Percentiles rank a stretch among this genome's conserved stretches.
Conservation (phyloP, 2,797 vertebrate genomes). For the Aldrovandia affinis region DNA sequence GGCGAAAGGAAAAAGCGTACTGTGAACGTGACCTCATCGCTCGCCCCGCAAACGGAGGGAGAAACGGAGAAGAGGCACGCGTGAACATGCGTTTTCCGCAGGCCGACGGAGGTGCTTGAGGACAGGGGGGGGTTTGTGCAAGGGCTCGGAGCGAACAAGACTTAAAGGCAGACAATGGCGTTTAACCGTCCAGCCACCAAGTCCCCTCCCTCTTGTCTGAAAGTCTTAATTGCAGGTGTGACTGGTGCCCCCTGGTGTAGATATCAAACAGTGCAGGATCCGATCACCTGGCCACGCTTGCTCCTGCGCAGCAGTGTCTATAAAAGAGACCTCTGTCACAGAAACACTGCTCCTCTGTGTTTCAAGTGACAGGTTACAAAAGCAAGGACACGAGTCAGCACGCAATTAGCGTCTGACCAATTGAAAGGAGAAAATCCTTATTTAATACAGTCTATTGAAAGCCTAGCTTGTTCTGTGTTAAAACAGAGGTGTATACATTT, state of each 20-base stretch:
- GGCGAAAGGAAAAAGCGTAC: background rate
- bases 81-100: background rate
- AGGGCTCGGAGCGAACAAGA: conserved; percentile 56
- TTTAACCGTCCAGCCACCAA: conserved; percentile 53
- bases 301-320: conserved; percentile 48
- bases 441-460: background rate
- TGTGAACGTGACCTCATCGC: background rate
- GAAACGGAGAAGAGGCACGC: background rate
- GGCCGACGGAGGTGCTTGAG: background rate
- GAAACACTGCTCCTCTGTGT: conserved; percentile 53
- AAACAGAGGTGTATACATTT: background rate
- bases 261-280: conserved; percentile 37
- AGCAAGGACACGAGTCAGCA: background rate
- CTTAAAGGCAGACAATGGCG: conserved; percentile 64
- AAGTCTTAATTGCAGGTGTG: conserved; percentile 46
- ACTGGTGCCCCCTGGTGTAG: conserved; percentile 65
- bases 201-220: background rate
- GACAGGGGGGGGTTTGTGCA: conserved; percentile 28
- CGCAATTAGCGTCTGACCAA: background rate
- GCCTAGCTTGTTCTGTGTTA: too few species aligned
- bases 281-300: conserved; percentile 25
- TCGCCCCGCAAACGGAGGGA: background rate
- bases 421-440: background rate
- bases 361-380: background rate
- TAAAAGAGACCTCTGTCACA: conserved; percentile 61